Evolutionary conservation across 2,888 invertebrate genomes (phyloP), one percentile per base, ranked within the genome.

Genomic region (Cotesia congregata): DNA sequence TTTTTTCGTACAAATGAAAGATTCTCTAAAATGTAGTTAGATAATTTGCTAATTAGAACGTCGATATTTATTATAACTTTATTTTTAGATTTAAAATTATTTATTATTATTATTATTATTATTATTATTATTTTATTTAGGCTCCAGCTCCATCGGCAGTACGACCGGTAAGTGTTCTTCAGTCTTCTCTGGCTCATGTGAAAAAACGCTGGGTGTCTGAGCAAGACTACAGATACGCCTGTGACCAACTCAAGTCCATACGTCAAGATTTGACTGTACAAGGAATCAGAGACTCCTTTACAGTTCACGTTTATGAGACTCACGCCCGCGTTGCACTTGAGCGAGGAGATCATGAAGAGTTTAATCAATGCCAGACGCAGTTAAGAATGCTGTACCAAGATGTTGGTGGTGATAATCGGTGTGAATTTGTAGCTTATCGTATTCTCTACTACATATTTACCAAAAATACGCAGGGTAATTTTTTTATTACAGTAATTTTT

Each of bases 281-380:
- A 93, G 97, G 98, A 85, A 93, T 99, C 83, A 92, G 99, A 83
- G 96, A 98, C 91, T 92, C 92, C 81, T 98, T 99, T 88, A 98
- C 99, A 74, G 95, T 99, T n/a, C 93, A 96, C 87, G 99, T 99
- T 9, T 99, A 99, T 91, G 99, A 99, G 91, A 98, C 98, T 3
- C 99, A 99, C 91, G 99, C 98, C 4, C 93, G 98, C 75, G 97
- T 99, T 86, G 98, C 99, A 71, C 92, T 99, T 89, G 99, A 99
- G 90, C 98, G 96, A 91, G 97, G 97, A 73, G 99, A 99, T 88
- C 98, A 98, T 89, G 98, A 98, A 88, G 99, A 99, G 90, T 99
- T 99, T 89, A 99, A 99, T 92, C 99, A 99, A 90, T 99, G 99
- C 89, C 99, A 99, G 91, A 98, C 98, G 12, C 99, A 99, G 91